Percentiles rank a stretch among this genome's conserved stretches.
Evolutionary conservation across 2,888 invertebrate genomes (phyloP).

Genomic region (Xestobium rufovillosum): DNA sequence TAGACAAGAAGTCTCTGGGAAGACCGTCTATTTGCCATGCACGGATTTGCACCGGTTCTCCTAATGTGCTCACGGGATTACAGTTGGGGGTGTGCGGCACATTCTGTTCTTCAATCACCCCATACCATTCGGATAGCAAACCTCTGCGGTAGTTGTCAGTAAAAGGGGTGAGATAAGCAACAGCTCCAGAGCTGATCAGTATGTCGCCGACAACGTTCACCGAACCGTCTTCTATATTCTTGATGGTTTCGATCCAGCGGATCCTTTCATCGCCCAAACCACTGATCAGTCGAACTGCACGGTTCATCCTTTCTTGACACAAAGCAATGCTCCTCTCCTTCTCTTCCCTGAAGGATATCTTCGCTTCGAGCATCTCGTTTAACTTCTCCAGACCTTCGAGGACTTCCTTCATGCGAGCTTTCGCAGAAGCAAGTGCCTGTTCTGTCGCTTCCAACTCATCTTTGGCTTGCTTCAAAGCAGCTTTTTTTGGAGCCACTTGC

Average conservation of each 20-base stretch:
- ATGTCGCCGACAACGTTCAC: slow-evolving; percentile 64
- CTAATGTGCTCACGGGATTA: slow-evolving; percentile 51
- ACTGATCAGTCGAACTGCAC: slow-evolving; percentile 58
- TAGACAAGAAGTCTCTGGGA: slow-evolving; percentile 76
- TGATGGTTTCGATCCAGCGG: slow-evolving; percentile 62
- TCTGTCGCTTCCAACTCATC: slow-evolving; percentile 60
- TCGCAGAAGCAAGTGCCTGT: slow-evolving; percentile 59
- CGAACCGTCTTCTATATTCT: slow-evolving; percentile 48
- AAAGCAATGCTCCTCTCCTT: slow-evolving; percentile 70
- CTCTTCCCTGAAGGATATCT: slow-evolving; percentile 60
- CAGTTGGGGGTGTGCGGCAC: slow-evolving; percentile 64
- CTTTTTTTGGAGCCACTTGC: slow-evolving; percentile 82
- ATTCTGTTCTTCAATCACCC: slow-evolving; percentile 32
- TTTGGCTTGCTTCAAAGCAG: slow-evolving; percentile 66
- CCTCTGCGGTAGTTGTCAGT: slow-evolving; percentile 55
- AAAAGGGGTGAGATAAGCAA: slow-evolving; percentile 77
- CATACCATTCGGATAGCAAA: slow-evolving; percentile 52
- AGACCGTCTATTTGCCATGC: slow-evolving; percentile 81
- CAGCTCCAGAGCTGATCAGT: slow-evolving; percentile 60
- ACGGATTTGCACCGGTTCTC: slow-evolving; percentile 68
- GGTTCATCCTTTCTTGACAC: slow-evolving; percentile 68
- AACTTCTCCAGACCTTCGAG: slow-evolving; percentile 71
- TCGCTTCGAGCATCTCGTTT: slow-evolving; percentile 62
- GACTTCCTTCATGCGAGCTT: slow-evolving; percentile 67
- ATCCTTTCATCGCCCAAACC: slow-evolving; percentile 32